Percentiles rank a stretch among this genome's conserved stretches.
Evolutionary conservation across 1,140 invertebrate species (phyloP).

Genomic region (roundworm (Caenorhabditis elegans)): DNA sequence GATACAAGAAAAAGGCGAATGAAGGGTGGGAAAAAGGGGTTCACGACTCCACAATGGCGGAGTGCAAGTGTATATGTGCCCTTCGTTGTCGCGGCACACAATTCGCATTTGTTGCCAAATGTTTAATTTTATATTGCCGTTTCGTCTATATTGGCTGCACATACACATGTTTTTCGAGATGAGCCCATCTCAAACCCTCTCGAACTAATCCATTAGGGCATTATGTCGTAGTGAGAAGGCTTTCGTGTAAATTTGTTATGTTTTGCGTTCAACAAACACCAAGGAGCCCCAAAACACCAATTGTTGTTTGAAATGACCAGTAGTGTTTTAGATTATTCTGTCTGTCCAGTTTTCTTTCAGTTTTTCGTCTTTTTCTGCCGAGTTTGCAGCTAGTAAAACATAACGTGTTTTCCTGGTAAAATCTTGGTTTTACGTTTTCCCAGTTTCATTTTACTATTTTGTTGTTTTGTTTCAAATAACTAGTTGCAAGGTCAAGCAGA

Average conservation of each 20-base stretch:
- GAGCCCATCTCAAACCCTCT: not conserved
- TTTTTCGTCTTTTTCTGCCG: not conserved
- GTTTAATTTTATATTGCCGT: not conserved
- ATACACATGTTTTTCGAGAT: not conserved
- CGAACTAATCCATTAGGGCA: not conserved
- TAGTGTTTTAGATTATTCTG: not conserved
- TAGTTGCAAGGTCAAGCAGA: too few relatives aligned
- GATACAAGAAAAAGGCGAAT: constrained; percentile 23
- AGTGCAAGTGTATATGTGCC: constrained; percentile 3
- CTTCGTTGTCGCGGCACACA: not conserved
- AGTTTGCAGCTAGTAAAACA: not conserved
- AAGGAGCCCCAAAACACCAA: not conserved
- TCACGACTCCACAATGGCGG: not conserved
- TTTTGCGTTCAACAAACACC: not conserved
- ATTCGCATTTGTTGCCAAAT: not conserved
- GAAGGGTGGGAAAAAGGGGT: not conserved
- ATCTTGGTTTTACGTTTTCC: too few relatives aligned
- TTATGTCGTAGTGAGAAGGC: not conserved
- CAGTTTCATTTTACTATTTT: too few relatives aligned
- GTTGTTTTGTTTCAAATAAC: too few relatives aligned
- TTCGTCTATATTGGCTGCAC: not conserved
- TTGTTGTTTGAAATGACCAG: constrained; percentile 7
- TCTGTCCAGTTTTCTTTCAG: not conserved
- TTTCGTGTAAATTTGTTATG: not conserved
- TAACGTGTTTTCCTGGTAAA: too few relatives aligned